Base-by-base conservation (phyloP, 2,113 vertebrate species). In the Etia nguti region DNA sequence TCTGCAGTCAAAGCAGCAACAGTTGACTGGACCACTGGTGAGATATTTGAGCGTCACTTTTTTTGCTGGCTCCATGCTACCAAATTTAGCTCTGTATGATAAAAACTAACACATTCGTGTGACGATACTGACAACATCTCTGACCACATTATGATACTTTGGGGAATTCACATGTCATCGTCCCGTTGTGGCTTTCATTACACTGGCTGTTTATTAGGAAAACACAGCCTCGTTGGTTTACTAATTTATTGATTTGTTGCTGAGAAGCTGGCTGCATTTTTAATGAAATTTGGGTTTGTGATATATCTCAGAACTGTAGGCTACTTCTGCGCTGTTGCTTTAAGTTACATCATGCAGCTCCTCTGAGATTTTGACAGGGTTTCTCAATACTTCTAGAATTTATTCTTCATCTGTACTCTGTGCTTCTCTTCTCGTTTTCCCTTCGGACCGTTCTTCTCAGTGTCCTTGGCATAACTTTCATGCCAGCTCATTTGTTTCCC, bases 221-320 rank as follows among this genome's bases (percentile, higher is more conserved):
- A 80, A 80, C 77, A 56, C 43, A n/a, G 36, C 65, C 70, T 86
- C 60, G 36, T 88, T 87, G 86, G 86, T 92, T 93, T 88, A 83
- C 86, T 93, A 89, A 92, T 89, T 88, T 90, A 94, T 94, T 94
- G 90, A 94, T 92, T 85, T 87, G 86, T 91, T 91, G 65, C 90
- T 73, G 41, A 83, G 83, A 88, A 86, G 56, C 77, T 18, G 12
- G 82, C 62, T 95, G 84, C 83, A 95, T 94, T 93, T 92, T 94
- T 93, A 92, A 95, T 92, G 88, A 84, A 90, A 87, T 85, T 62
- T 83, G 36, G 29, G 75, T 80, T 75, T 11, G 68, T 68, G 46
- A 20, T 68, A 54, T 77, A 46, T 90, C 38, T 87, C 83, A 57
- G 50, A 29, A 10, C 50, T 90, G 57, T 52, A n/a, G 54, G 79